Conservation (phyloP, 2,797 vertebrate genomes). For the Oophaga sylvatica region DNA sequence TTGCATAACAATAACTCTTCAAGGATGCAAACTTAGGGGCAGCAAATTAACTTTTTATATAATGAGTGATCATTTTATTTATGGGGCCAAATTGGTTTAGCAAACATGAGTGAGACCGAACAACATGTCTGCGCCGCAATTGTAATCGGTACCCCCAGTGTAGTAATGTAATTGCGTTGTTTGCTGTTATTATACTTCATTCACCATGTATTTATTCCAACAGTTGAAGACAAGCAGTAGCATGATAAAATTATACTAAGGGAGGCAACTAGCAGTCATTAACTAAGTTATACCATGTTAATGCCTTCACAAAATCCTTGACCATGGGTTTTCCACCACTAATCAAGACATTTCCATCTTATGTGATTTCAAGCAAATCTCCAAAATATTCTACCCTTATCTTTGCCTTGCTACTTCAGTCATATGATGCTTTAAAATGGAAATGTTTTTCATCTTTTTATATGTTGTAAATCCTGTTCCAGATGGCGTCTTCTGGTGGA, state of each 20-base stretch:
- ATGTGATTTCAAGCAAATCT: too few relatives aligned
- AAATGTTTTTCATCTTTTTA: too few relatives aligned
- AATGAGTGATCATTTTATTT: conserved; percentile 52
- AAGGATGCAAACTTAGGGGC: conserved; percentile 52
- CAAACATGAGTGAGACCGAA: conserved; percentile 12
- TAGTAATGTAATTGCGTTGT: conserved; percentile 11
- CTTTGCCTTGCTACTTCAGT: too few relatives aligned
- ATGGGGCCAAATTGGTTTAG: conserved; percentile 22
- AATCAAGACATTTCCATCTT: too few relatives aligned
- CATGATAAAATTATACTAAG: neutral
- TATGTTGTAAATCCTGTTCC: too few relatives aligned
- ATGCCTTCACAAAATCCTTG: too few relatives aligned
- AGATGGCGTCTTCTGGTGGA: too few relatives aligned
- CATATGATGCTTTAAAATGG: too few relatives aligned
- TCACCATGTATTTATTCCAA: neutral
- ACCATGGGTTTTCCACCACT: too few relatives aligned
- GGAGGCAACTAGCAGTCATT: neutral
- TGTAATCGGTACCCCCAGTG: conserved; percentile 1
- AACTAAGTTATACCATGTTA: neutral
- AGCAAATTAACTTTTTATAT: conserved; percentile 16
- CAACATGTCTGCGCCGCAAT: conserved; percentile 1
- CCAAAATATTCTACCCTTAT: too few relatives aligned
- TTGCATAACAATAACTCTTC: conserved; percentile 61
- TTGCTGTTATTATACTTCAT: conserved; percentile 1
- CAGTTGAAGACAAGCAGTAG: neutral